A percentile compares a stretch with the other conserved stretches of the same genome.
phyloP scores from a whole-genome alignment of 1,140 invertebrate genomes.

The Ostrea denselamellosa region DNA sequence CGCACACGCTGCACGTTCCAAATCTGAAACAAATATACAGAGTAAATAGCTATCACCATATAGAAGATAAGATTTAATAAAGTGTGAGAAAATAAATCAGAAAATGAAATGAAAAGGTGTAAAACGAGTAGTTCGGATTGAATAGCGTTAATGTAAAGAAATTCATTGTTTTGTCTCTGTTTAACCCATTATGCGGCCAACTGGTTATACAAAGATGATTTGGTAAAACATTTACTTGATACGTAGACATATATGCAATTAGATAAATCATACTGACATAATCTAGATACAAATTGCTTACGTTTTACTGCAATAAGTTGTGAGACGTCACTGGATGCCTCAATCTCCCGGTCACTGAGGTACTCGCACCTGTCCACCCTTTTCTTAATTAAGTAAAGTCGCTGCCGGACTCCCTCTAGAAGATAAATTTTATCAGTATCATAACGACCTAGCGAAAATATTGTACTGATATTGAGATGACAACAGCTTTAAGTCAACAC shows the following conservation, averaged over 20 bases:
- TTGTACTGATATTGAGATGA: no score
- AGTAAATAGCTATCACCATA: background rate
- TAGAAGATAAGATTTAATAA: background rate
- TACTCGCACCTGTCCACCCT: conserved; percentile 49
- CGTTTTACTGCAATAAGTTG: conserved; percentile 46
- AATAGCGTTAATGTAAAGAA: no score
- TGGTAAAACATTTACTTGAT: no score
- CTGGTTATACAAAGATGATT: no score
- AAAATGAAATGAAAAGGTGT: no score
- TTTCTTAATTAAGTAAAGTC: conserved; percentile 35
- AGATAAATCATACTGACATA: background rate
- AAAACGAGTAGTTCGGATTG: no score
- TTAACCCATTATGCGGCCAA: no score
- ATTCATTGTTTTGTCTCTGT: no score
- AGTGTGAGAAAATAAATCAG: no score
- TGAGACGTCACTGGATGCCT: conserved; percentile 1
- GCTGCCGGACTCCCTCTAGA: conserved; percentile 49
- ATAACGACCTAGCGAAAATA: no score
- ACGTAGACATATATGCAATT: background rate
- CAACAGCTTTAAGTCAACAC: no score
- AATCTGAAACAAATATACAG: conserved; percentile 60
- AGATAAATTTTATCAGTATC: background rate
- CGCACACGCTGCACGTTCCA: conserved; percentile 66
- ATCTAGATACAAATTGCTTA: conserved; percentile 30
- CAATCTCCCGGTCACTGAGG: conserved; percentile 42